Conservation (phyloP, 2,888 invertebrate species). For the Eilema griseolum region DNA sequence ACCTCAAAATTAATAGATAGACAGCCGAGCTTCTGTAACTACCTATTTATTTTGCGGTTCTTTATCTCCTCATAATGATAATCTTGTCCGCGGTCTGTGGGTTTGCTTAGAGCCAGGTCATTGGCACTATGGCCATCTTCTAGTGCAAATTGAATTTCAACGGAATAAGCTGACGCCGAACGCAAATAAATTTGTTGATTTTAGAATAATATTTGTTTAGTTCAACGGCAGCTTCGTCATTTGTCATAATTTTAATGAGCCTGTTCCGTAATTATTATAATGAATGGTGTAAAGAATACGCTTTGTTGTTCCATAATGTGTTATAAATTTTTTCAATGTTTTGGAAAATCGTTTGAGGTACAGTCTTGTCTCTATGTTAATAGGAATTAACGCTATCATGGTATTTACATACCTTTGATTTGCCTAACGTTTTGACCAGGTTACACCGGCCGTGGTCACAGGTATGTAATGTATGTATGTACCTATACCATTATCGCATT, state of each 20-base stretch:
- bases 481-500: too few relatives aligned
- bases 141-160: conserved; percentile 1
- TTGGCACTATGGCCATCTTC: background rate
- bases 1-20: background rate
- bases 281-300: background rate
- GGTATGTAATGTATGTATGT: too few relatives aligned
- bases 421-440: too few relatives aligned
- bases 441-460: too few relatives aligned
- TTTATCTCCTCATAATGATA: background rate
- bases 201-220: conserved; percentile 2
- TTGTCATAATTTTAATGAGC: background rate
- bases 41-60: conserved; percentile 4
- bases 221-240: background rate
- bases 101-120: background rate
- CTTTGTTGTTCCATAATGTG: background rate
- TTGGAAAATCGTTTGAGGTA: too few relatives aligned
- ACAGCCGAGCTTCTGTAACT: background rate
- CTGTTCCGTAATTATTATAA: background rate
- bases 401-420: too few relatives aligned
- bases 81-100: background rate
- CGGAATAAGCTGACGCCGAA: background rate
- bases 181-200: background rate
- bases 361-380: too few relatives aligned
- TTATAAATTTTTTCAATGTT: background rate
- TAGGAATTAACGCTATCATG: too few relatives aligned